These are phyloP conservation scores for Cossypha niveicapilla DNA, from an alignment of 2,797 vertebrate species.

Conservation along the genomic window DNA sequence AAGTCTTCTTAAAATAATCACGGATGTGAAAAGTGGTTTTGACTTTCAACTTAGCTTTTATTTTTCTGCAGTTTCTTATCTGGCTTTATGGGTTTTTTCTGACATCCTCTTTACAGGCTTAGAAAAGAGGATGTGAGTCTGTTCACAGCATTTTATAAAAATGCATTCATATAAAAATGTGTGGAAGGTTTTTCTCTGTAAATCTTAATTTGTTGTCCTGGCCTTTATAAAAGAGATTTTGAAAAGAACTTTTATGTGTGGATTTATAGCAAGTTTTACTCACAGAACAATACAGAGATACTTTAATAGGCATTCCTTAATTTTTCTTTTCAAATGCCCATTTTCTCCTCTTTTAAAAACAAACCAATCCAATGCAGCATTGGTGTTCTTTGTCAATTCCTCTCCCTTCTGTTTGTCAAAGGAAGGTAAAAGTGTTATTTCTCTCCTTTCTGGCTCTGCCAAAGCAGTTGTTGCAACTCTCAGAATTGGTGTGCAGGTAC, in stretches of 20 bases:
- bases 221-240: background rate
- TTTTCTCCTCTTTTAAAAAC: background rate
- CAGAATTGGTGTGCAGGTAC: rapidly evolving
- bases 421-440: background rate
- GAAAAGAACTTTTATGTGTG: background rate
- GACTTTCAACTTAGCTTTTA: background rate
- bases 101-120: background rate
- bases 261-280: background rate
- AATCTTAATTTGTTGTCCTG: background rate
- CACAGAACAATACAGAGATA: background rate
- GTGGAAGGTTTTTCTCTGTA: background rate
- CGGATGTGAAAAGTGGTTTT: background rate
- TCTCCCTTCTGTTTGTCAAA: background rate
- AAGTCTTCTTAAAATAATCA: background rate
- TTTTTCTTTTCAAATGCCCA: background rate
- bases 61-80: background rate
- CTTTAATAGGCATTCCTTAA: background rate
- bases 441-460: background rate
- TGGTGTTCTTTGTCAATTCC: background rate
- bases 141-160: background rate
- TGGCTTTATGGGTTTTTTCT: background rate
- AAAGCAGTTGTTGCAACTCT: background rate
- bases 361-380: background rate
- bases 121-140: background rate
- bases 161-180: background rate